Evolutionary conservation across 2,113 vertebrate species (phyloP).

Genomic region (Mesocricetus auratus): DNA sequence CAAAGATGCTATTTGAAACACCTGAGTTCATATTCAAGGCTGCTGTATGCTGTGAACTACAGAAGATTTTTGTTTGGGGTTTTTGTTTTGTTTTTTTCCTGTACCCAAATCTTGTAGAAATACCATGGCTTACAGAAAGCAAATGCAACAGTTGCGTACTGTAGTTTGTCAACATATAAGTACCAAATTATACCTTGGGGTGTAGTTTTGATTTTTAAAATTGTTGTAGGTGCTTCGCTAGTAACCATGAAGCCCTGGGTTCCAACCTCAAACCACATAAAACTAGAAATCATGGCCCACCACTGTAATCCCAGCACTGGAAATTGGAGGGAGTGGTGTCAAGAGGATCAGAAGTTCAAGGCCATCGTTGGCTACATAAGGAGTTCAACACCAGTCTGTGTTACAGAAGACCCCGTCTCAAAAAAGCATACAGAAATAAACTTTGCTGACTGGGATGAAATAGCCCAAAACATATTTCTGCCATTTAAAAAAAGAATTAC

Average conservation of each 20-base stretch:
- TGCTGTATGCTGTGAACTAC: neutral
- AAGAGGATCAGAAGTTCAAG: neutral
- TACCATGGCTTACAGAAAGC: neutral
- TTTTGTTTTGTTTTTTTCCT: neutral
- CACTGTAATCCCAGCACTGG: neutral
- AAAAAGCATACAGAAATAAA: neutral
- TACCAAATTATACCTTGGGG: neutral
- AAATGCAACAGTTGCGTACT: neutral
- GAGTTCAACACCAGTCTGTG: too few relatives aligned
- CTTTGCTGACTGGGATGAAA: neutral
- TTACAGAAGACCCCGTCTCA: neutral
- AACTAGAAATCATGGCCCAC: neutral
- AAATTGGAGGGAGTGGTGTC: neutral
- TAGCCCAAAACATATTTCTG: neutral
- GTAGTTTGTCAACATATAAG: neutral
- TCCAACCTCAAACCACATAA: neutral
- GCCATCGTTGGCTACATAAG: neutral
- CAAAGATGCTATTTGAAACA: neutral
- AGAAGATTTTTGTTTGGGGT: too few relatives aligned
- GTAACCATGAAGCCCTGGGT: neutral
- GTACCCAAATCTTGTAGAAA: neutral
- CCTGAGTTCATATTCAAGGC: neutral
- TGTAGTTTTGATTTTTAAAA: neutral
- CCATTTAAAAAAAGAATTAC: neutral
- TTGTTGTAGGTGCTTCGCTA: too few relatives aligned